Evolutionary conservation across 2,797 vertebrate genomes (phyloP).

Genomic region (Bucorvus abyssinicus): DNA sequence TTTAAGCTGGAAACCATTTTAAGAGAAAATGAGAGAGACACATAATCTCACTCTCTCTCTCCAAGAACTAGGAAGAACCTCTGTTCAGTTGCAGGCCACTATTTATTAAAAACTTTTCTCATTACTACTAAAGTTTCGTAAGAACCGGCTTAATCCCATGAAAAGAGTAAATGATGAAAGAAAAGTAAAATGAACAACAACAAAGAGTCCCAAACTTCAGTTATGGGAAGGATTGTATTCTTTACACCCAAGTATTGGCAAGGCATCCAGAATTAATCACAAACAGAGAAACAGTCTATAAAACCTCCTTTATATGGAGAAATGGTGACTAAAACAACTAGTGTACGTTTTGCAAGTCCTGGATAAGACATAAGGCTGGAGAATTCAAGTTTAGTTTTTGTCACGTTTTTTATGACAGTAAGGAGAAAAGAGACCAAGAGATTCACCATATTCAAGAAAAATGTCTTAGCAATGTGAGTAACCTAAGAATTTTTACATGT

Average conservation of each 20-base stretch:
- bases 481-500: neutral
- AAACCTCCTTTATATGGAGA: neutral
- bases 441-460: neutral
- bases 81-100: neutral
- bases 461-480: neutral
- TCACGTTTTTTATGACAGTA: neutral
- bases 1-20: slow-evolving; percentile 4
- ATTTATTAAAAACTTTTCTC: neutral
- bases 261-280: neutral
- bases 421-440: neutral
- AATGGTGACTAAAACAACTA: neutral
- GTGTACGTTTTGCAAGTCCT: neutral
- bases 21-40: neutral
- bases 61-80: neutral
- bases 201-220: neutral
- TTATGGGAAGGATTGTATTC: neutral
- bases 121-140: neutral
- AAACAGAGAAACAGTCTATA: neutral
- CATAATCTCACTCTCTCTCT: neutral
- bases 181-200: neutral
- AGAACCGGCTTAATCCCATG: neutral
- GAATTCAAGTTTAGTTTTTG: neutral
- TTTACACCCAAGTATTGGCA: neutral
- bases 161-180: neutral
- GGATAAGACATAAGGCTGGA: neutral